Base-by-base conservation (phyloP, 2,113 vertebrate genomes). In the Eira barbara region DNA sequence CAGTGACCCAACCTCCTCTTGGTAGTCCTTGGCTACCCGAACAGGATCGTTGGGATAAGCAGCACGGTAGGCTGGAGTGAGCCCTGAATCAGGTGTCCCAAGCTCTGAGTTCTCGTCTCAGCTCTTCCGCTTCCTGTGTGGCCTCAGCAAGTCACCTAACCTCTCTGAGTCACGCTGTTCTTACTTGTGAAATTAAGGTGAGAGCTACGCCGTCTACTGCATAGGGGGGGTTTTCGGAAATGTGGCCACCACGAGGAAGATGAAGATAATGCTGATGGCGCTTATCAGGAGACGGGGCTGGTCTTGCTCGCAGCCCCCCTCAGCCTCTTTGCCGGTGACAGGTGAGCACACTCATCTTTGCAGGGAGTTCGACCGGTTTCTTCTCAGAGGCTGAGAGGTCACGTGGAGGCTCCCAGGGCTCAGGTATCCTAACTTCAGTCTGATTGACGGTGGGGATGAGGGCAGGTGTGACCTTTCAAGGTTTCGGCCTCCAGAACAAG, bases 191-290 rank as follows among this genome's bases (percentile, higher is more conserved):
- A 49, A 47, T 2, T 39, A 71, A 4, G 34, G 34, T 7, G n/a
- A 78, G 39, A 23, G 23, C 61, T 91, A 29, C 12, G 2, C 39
- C 12, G 0, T 52, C 49, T 29, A 21, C 21, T 27, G 21, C 65
- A 13, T 0, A 9, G 42, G 29, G 31, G 36, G 31, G 36, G 13
- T 42, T n/a, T 15, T 57, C 78, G 73, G 47, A 29, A 2, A 42
- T 0, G 6, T 11, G 73, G 63, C n/a, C 3, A 4, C 25, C 36
- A 15, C 2, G 67, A 47, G 39, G 52, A 45, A 12, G 36, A 18
- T 1, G 55, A 7, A 1, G 18, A 6, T 2, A 7, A 13, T 3
- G 39, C 23, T 52, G 67, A 45, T 0, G 34, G 67, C n/a, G 71
- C 10, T 4, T 8, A 1, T 34, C 20, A 10, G 0, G 12, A 91